Base-by-base conservation (phyloP, 2,113 vertebrate genomes). In the Oceanodroma tethys region DNA sequence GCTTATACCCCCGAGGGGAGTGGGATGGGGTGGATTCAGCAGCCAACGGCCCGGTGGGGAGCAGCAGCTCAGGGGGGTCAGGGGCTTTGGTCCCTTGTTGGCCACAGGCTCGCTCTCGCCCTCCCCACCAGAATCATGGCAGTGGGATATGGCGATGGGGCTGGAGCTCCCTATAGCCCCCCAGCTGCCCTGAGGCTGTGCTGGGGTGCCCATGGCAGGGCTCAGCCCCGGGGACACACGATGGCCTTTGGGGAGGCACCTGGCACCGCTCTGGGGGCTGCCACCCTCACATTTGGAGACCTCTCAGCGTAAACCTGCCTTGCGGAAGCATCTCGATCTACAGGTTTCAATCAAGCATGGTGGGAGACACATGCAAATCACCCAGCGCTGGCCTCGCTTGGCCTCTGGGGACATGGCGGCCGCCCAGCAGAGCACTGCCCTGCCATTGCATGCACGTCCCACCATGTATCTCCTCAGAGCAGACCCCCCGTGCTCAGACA, bases 131-230 rank as follows among this genome's bases (percentile, higher is more conserved):
- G 7, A 59, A 71, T 59, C 62, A 68, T 3, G 1, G n/a, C 2
- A 13, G 30, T 26, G 43, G 52, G 71, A 65, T 26, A 45, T 1
- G 2, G 67, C 2, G 4, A 48, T 32, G 66, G 63, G 26, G 36
- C 16, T n/a, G 76, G 47, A 86, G 53, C 42, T 74, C 32, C 81
- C 47, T 40, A 16, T 1, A 26, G 40, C 2, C 20, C 76, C 53
- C 7, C 1, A 0, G 50, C n/a, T 83, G 30, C 19, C 34, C 48
- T 1, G 4, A 52, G 52, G 47, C 36, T 25, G 20, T 10, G 11
- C 40, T 66, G 65, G 29, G 12, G 19, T 63, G 36, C 18, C 40
- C 75, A 59, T 0, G 0, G 30, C 0, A 0, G 13, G 20, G 26
- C 55, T 73, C 58, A 86, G 50, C 29, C 21, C 45, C 36, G 40